A percentile compares a stretch with the other conserved stretches of the same genome.
These are phyloP conservation scores for Miopithecus talapoin DNA, from an alignment of 2,797 vertebrate species.

Conservation along the genomic window DNA sequence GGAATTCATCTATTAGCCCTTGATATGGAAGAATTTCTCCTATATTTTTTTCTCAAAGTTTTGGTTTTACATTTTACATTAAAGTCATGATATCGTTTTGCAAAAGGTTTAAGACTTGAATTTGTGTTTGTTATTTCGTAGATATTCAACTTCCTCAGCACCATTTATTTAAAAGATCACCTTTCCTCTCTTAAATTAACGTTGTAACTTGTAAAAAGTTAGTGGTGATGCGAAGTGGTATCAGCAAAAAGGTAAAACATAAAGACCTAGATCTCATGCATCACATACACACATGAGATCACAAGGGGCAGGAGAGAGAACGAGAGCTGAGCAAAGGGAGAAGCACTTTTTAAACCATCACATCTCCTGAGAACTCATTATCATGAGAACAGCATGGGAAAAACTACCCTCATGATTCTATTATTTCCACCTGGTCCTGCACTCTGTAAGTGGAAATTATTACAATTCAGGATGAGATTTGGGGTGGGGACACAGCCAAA, in stretches of 20 bases:
- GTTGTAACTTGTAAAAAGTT: not conserved
- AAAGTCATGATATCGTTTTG: not conserved
- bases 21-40: not conserved
- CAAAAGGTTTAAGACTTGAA: not conserved
- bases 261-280: not conserved
- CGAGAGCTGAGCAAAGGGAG: too few species aligned
- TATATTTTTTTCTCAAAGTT: not conserved
- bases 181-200: not conserved
- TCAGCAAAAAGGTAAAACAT: not conserved
- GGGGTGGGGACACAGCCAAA: too few species aligned
- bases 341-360: too few species aligned
- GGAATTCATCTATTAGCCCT: not conserved
- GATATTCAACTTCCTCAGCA: not conserved
- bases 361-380: too few species aligned
- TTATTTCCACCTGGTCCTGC: too few species aligned
- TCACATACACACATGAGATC: too few species aligned
- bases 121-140: not conserved
- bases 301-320: too few species aligned
- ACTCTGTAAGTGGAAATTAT: too few species aligned
- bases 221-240: not conserved
- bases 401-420: too few species aligned
- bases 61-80: not conserved
- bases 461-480: too few species aligned
- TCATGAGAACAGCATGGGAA: too few species aligned
- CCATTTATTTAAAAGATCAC: not conserved